Conservation (phyloP, 2,888 invertebrate genomes). For the Perdita meconis region DNA sequence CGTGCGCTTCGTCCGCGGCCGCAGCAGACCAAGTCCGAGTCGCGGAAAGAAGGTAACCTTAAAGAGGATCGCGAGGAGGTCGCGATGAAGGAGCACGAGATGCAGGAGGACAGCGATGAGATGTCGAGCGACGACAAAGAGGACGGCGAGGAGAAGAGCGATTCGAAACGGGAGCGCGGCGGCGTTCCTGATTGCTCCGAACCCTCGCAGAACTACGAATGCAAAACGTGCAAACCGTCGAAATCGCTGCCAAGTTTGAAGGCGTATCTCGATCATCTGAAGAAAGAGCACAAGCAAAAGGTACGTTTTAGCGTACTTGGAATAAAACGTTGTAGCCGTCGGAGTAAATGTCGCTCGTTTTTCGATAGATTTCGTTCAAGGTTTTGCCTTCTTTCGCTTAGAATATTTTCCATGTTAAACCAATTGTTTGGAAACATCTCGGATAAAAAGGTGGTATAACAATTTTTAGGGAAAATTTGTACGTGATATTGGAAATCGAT, state of each 20-base stretch:
- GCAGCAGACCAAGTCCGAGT: constrained; percentile 49
- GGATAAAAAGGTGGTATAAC: constrained; percentile 1
- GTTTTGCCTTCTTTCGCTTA: too few species aligned
- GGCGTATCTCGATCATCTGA: constrained; percentile 77
- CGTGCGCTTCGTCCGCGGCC: constrained; percentile 77
- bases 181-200: constrained; percentile 45
- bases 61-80: constrained; percentile 68
- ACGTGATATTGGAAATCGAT: constrained; percentile 76
- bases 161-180: constrained; percentile 31
- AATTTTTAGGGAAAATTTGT: constrained; percentile 55
- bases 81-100: constrained; percentile 58
- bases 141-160: constrained; percentile 9
- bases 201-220: constrained; percentile 78
- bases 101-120: constrained; percentile 51
- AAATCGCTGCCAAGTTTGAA: constrained; percentile 72
- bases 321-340: not conserved
- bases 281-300: constrained; percentile 78
- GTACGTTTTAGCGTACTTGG: constrained; percentile 53
- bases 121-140: constrained; percentile 41
- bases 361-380: too few species aligned
- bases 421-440: not conserved
- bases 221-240: constrained; percentile 80
- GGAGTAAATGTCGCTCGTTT: too few species aligned
- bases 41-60: constrained; percentile 56
- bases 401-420: too few species aligned